These are phyloP conservation scores for Catagonus wagneri DNA, from an alignment of 2,113 vertebrate genomes.

Conservation along the genomic window DNA sequence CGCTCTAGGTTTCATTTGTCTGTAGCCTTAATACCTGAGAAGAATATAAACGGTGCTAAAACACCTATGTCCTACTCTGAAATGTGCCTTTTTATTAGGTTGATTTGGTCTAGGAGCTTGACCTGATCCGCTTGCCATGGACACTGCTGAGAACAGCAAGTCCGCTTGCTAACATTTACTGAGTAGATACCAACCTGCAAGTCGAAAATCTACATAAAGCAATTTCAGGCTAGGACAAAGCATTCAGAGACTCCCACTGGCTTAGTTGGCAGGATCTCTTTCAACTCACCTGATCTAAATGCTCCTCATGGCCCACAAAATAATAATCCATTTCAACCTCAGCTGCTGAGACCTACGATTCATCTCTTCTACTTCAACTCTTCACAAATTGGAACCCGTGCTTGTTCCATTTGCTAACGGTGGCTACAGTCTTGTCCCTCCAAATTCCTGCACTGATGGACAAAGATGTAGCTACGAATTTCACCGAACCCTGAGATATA, in stretches of 20 bases:
- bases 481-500: not conserved
- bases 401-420: not conserved
- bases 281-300: not conserved
- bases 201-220: not conserved
- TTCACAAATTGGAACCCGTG: not conserved
- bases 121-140: not conserved
- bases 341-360: not conserved
- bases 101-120: not conserved
- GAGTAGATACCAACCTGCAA: not conserved
- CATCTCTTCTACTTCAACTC: not conserved
- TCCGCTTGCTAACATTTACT: not conserved
- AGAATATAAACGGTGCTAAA: not conserved
- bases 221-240: not conserved
- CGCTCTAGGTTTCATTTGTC: not conserved
- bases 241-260: not conserved
- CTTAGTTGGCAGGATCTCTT: not conserved
- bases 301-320: not conserved
- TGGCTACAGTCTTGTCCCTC: not conserved
- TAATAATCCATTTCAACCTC: constrained; percentile 36
- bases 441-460: not conserved
- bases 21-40: not conserved
- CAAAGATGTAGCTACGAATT: constrained; percentile 8
- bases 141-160: not conserved
- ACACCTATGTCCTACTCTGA: not conserved
- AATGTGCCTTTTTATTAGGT: not conserved